phyloP scores from a whole-genome alignment of 1,140 invertebrate genomes.

The Drosophila parvula region DNA sequence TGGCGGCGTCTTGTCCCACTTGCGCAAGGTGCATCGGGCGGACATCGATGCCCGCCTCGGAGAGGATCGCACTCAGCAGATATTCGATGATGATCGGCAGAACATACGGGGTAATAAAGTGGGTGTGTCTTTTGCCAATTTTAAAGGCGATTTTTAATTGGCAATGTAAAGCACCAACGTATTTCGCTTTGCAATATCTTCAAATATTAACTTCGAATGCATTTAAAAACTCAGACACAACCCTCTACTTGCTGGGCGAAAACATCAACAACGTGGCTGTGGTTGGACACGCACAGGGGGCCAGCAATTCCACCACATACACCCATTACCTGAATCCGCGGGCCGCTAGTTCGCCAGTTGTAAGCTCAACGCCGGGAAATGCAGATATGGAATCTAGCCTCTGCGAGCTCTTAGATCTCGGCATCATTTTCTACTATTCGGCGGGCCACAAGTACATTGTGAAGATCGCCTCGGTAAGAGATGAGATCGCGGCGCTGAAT shows the following conservation, averaged over 20 bases:
- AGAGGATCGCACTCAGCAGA: conserved; percentile 81
- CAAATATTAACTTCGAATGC: not conserved
- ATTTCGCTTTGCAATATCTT: no score
- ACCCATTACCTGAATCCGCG: conserved; percentile 72
- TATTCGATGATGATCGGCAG: conserved; percentile 80
- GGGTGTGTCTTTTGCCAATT: conserved; percentile 51
- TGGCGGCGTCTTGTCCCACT: conserved; percentile 88
- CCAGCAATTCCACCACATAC: conserved; percentile 52
- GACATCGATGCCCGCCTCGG: conserved; percentile 85
- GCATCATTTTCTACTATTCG: conserved; percentile 80
- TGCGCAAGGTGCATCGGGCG: conserved; percentile 87
- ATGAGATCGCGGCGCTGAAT: conserved; percentile 81
- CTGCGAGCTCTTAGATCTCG: conserved; percentile 76
- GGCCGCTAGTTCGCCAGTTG: conserved; percentile 8
- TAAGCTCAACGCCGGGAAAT: conserved; percentile 55
- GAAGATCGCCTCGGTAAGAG: conserved; percentile 76
- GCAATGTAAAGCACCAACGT: not conserved
- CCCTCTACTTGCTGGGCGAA: conserved; percentile 65
- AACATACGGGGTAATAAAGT: conserved; percentile 53
- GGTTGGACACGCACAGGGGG: conserved; percentile 64
- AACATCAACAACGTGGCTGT: conserved; percentile 70
- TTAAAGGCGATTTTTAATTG: not conserved
- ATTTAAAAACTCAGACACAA: conserved; percentile 42
- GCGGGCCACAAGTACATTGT: conserved; percentile 83
- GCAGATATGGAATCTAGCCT: conserved; percentile 54